phyloP scores from a whole-genome alignment of 2,113 vertebrate genomes.

The Saguinus imperator region DNA sequence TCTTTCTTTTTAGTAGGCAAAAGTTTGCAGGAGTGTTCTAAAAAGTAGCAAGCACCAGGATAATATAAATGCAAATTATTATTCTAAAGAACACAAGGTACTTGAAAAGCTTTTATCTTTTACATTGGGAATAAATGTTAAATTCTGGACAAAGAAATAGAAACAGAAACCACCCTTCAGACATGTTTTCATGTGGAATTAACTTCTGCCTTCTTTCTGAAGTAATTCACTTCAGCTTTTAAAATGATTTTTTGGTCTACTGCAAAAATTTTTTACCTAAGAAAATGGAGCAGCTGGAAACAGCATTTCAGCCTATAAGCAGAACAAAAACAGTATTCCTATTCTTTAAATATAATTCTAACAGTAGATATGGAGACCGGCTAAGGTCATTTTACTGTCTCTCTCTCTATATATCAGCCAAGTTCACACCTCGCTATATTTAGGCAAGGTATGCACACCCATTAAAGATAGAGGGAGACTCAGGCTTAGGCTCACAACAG shows the following conservation, averaged over 20 bases:
- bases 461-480: conserved; percentile 70
- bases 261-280: conserved; percentile 28
- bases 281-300: neutral
- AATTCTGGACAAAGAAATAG: conserved; percentile 48
- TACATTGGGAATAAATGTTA: conserved; percentile 39
- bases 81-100: neutral
- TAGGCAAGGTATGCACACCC: conserved; percentile 79
- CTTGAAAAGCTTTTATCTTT: conserved; percentile 27
- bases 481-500: neutral
- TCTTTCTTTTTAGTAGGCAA: conserved; percentile 21
- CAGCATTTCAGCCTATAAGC: neutral
- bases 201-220: conserved; percentile 34
- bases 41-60: conserved; percentile 3
- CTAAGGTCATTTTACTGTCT: conserved; percentile 79
- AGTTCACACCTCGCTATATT: conserved; percentile 79
- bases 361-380: conserved; percentile 72
- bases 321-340: neutral
- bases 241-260: conserved; percentile 18
- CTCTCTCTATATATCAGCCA: conserved; percentile 58
- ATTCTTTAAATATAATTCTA: conserved; percentile 76
- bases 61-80: conserved; percentile 25
- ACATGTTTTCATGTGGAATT: neutral
- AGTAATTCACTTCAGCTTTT: conserved; percentile 17
- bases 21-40: conserved; percentile 32
- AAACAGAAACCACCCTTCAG: neutral